A percentile compares a stretch with the other conserved stretches of the same genome.
phyloP scores from a whole-genome alignment of 2,113 vertebrate genomes.

The Excalfactoria chinensis region DNA sequence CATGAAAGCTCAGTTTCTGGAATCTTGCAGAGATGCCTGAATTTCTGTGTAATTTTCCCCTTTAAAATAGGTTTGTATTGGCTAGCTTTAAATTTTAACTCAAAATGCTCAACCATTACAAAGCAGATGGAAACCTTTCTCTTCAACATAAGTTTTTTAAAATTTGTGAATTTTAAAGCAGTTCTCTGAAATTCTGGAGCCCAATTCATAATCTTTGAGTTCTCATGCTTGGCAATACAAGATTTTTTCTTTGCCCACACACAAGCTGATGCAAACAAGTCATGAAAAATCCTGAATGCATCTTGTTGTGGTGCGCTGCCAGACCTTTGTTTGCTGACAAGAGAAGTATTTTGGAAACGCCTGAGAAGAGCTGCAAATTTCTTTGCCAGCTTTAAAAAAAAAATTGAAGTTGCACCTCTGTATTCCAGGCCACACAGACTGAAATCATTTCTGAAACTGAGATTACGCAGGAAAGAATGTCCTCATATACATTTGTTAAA shows the following conservation, averaged over 20 bases:
- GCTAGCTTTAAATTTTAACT: neutral
- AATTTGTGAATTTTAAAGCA: neutral
- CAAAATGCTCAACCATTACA: neutral
- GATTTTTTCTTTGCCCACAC: neutral
- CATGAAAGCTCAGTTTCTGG: neutral
- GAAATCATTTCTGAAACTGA: slow-evolving; percentile 38
- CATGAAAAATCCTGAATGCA: neutral
- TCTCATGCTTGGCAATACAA: neutral
- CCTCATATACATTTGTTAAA: slow-evolving; percentile 21
- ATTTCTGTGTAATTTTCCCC: neutral
- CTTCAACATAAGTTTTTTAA: neutral
- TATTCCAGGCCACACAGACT: slow-evolving; percentile 51
- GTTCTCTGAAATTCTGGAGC: neutral
- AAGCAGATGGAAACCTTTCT: neutral
- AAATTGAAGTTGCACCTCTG: neutral
- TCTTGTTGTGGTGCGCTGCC: neutral
- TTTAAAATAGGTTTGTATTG: slow-evolving; percentile 5
- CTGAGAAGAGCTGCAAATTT: neutral
- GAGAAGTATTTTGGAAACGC: slow-evolving; percentile 25
- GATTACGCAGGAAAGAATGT: neutral
- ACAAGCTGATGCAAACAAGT: slow-evolving; percentile 11
- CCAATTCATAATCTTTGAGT: neutral
- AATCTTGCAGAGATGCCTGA: neutral
- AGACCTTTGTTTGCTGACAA: slow-evolving; percentile 42
- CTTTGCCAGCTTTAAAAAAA: slow-evolving; percentile 20